Conservation (phyloP, 1,140 invertebrate genomes). For the Mercenaria mercenaria region DNA sequence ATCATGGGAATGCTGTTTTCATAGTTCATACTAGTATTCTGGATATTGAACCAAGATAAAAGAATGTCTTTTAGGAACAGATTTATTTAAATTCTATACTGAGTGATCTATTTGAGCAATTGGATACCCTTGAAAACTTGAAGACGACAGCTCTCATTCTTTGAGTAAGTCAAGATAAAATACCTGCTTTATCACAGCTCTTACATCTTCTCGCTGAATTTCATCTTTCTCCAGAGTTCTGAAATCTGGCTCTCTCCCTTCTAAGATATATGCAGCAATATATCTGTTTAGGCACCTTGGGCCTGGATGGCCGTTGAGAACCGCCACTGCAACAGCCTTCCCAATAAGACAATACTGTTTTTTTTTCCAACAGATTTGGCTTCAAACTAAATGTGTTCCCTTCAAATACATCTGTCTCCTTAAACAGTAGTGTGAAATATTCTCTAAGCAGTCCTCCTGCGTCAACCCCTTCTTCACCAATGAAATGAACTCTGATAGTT, state of each 20-base stretch:
- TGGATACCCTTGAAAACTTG: no score
- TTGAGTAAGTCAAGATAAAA: no score
- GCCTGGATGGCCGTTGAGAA: slow-evolving; percentile 32
- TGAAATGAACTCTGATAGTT: not conserved
- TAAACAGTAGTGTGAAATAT: slow-evolving; percentile 25
- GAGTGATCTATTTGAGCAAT: no score
- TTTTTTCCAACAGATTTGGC: slow-evolving; percentile 27
- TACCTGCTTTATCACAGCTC: not conserved
- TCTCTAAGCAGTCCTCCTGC: slow-evolving; percentile 46
- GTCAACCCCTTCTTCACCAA: slow-evolving; percentile 48
- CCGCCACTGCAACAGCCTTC: slow-evolving; percentile 18
- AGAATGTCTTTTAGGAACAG: no score
- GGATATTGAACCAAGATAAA: no score
- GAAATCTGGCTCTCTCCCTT: not conserved
- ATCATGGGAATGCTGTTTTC: no score
- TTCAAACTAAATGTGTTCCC: slow-evolving; percentile 35
- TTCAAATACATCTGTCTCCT: slow-evolving; percentile 21
- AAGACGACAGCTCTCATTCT: no score
- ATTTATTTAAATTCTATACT: no score
- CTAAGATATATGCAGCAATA: not conserved
- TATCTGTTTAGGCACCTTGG: slow-evolving; percentile 25
- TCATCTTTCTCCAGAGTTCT: not conserved
- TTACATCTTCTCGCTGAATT: not conserved
- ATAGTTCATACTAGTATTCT: no score
- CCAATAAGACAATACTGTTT: slow-evolving; percentile 37